phyloP scores from a whole-genome alignment of 2,113 vertebrate genomes.

The Austrofundulus limnaeus region DNA sequence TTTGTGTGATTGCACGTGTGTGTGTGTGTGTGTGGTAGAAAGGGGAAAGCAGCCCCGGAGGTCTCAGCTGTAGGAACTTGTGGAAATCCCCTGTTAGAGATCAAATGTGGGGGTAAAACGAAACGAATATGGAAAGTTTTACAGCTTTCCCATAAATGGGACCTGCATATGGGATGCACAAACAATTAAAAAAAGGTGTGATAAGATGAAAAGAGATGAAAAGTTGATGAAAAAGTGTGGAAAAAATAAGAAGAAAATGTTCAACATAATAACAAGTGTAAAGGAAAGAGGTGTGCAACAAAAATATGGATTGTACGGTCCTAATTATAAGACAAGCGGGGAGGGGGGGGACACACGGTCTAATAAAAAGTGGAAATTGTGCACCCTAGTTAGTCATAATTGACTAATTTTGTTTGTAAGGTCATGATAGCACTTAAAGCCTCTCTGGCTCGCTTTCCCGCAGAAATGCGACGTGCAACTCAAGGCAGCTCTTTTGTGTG shows the following conservation, averaged over 20 bases:
- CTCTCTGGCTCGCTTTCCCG: slow-evolving; percentile 74
- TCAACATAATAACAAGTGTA: slow-evolving; percentile 24
- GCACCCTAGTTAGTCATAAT: slow-evolving; percentile 80
- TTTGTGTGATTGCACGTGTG: slow-evolving; percentile 59
- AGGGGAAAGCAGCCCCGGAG: slow-evolving; percentile 77
- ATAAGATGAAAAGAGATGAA: slow-evolving; percentile 44
- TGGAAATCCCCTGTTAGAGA: slow-evolving; percentile 87
- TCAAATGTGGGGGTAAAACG: slow-evolving; percentile 60
- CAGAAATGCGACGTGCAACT: slow-evolving; percentile 72
- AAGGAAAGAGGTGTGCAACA: slow-evolving; percentile 47
- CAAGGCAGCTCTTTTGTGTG: slow-evolving; percentile 79
- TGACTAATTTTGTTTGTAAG: slow-evolving; percentile 82
- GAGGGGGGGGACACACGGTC: slow-evolving; percentile 55
- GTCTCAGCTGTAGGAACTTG: slow-evolving; percentile 77
- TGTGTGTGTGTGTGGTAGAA: slow-evolving; percentile 23
- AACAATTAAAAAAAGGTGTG: not conserved
- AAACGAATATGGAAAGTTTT: slow-evolving; percentile 57
- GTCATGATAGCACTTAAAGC: slow-evolving; percentile 81
- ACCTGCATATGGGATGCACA: slow-evolving; percentile 44
- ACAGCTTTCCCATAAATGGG: slow-evolving; percentile 73
- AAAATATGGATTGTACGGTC: slow-evolving; percentile 60
- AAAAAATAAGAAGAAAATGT: slow-evolving; percentile 15
- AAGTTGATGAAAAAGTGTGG: slow-evolving; percentile 34
- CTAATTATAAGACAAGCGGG: slow-evolving; percentile 47
- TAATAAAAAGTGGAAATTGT: slow-evolving; percentile 69